Percentiles rank a stretch among this genome's conserved stretches.
Conservation (phyloP, 2,888 invertebrate genomes). For the Epistrophe eligans region DNA sequence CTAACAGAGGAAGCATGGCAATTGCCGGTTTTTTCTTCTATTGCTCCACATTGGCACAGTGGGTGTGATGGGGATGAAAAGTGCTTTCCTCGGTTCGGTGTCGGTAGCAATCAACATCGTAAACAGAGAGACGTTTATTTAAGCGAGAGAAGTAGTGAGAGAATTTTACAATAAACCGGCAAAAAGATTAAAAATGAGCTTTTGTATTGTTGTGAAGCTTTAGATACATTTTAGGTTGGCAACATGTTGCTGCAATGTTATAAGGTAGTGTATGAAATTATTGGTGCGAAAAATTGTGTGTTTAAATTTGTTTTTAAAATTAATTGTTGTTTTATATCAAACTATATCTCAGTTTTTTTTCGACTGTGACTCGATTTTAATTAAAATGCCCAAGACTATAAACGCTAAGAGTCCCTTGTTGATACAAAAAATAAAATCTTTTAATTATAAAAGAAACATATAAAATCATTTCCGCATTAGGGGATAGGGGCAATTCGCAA, state of each 20-base stretch:
- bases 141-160: conserved; percentile 9
- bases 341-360: too few species aligned
- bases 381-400: too few species aligned
- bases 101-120: conserved; percentile 20
- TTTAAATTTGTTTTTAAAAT: too few species aligned
- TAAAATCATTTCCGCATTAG: too few species aligned
- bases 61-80: conserved; percentile 60
- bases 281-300: neutral
- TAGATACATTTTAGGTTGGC: neutral
- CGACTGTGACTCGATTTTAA: too few species aligned
- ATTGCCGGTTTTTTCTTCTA: conserved; percentile 55
- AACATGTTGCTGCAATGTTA: conserved; percentile 30
- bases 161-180: neutral
- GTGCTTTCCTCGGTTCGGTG: conserved; percentile 6
- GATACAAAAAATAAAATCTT: too few species aligned
- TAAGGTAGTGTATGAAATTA: conserved; percentile 31
- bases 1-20: conserved; percentile 40
- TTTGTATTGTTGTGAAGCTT: conserved; percentile 20
- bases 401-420: too few species aligned
- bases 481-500: too few species aligned
- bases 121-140: conserved; percentile 57
- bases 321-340: too few species aligned
- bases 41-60: conserved; percentile 12
- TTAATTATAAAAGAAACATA: too few species aligned
- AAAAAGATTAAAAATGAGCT: conserved; percentile 14